phyloP scores from a whole-genome alignment of 2,113 vertebrate species.

The Dicentrarchus labrax region DNA sequence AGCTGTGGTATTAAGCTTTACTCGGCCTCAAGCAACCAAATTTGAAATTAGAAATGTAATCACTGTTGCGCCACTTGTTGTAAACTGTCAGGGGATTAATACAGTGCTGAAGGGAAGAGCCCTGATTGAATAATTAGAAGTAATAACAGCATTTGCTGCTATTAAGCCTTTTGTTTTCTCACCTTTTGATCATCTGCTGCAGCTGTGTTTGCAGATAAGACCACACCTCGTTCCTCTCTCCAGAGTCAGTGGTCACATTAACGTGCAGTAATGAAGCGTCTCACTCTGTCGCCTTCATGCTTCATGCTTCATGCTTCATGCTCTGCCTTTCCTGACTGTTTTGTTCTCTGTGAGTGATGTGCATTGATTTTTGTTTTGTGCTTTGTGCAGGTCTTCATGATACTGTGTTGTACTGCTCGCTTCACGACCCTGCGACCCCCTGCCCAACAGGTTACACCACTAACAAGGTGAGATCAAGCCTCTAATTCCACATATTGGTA shows the following conservation, averaged over 20 bases:
- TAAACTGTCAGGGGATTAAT: slow-evolving; percentile 52
- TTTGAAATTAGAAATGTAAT: slow-evolving; percentile 72
- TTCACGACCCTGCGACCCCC: slow-evolving; percentile 87
- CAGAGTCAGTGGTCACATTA: slow-evolving; percentile 39
- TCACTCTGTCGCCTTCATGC: not conserved
- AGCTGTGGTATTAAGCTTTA: slow-evolving; percentile 13
- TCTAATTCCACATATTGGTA: not conserved
- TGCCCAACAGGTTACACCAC: slow-evolving; percentile 91
- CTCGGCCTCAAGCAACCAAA: slow-evolving; percentile 32
- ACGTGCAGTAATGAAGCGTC: slow-evolving; percentile 16
- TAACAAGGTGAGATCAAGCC: slow-evolving; percentile 88
- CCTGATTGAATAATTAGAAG: slow-evolving; percentile 64
- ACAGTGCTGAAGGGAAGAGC: slow-evolving; percentile 26
- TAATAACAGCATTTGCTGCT: slow-evolving; percentile 32
- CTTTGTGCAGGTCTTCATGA: slow-evolving; percentile 90
- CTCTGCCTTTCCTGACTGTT: not conserved
- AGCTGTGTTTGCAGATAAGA: slow-evolving; percentile 70
- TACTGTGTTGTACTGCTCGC: slow-evolving; percentile 90
- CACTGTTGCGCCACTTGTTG: slow-evolving; percentile 36
- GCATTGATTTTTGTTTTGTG: slow-evolving; percentile 15
- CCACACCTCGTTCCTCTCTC: slow-evolving; percentile 6
- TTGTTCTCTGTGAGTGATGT: slow-evolving; percentile 9
- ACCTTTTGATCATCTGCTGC: slow-evolving; percentile 49
- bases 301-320: not conserved
- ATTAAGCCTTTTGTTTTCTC: slow-evolving; percentile 39